Conservation (phyloP, 2,888 invertebrate species). For the Meteorus cinctellus region DNA sequence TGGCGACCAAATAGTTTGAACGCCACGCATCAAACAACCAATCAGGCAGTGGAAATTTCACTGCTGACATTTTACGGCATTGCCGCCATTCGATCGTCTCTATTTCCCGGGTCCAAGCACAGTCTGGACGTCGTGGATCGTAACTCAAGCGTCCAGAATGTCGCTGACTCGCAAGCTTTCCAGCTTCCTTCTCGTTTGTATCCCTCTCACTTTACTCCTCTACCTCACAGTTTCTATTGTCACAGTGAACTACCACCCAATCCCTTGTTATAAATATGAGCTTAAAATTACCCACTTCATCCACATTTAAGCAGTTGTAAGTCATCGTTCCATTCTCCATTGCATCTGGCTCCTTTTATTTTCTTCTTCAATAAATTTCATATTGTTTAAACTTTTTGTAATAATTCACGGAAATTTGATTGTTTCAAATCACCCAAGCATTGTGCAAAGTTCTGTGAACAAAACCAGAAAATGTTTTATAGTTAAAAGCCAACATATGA, state of each 20-base stretch:
- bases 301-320: constrained; percentile 51
- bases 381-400: constrained; percentile 72
- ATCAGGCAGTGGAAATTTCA: constrained; percentile 49
- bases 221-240: neutral
- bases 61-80: constrained; percentile 60
- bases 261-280: constrained; percentile 2
- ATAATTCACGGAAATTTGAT: constrained; percentile 59
- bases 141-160: constrained; percentile 55
- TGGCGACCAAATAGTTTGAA: constrained; percentile 9
- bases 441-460: neutral
- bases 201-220: constrained; percentile 13
- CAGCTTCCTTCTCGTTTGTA: constrained; percentile 25
- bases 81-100: constrained; percentile 64
- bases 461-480: constrained; percentile 11
- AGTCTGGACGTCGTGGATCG: constrained; percentile 54
- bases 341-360: constrained; percentile 53
- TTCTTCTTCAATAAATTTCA: constrained; percentile 68
- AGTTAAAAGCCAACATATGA: neutral
- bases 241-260: constrained; percentile 2
- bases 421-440: constrained; percentile 11
- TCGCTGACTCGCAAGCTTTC: constrained; percentile 53
- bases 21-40: constrained; percentile 41
- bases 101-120: constrained; percentile 55
- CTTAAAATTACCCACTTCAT: constrained; percentile 24
- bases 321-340: constrained; percentile 50